Conservation (phyloP, 2,797 vertebrate species). For the Harpagifer antarcticus region DNA sequence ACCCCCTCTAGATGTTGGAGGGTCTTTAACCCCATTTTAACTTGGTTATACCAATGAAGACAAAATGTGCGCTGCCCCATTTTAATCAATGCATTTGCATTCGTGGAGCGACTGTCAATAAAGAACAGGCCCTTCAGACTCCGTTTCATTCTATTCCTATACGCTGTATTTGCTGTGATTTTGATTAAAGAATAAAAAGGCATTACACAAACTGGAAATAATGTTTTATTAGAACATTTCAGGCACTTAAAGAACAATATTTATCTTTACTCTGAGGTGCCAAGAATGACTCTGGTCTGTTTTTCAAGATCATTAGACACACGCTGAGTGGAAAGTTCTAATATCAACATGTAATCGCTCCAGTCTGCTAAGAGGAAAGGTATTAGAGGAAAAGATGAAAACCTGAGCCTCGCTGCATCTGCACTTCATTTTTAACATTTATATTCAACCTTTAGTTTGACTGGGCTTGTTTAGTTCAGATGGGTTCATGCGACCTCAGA, state of each 20-base stretch:
- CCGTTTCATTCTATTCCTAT: not conserved
- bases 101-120: not conserved
- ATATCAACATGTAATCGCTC: slow-evolving; percentile 10
- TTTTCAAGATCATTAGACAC: slow-evolving; percentile 15
- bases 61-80: not conserved
- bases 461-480: slow-evolving; percentile 13
- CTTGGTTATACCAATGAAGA: not conserved
- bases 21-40: not conserved
- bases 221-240: slow-evolving; percentile 61
- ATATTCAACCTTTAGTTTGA: slow-evolving; percentile 21
- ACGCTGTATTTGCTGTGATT: not conserved
- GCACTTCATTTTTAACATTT: slow-evolving; percentile 11
- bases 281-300: slow-evolving; percentile 9
- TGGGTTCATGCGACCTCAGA: not conserved
- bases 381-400: not conserved
- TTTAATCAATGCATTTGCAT: not conserved
- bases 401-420: slow-evolving; percentile 1
- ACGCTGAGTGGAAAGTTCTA: slow-evolving; percentile 13
- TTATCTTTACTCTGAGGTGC: slow-evolving; percentile 18
- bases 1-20: not conserved
- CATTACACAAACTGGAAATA: slow-evolving; percentile 19
- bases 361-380: not conserved
- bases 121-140: not conserved
- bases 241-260: slow-evolving; percentile 52
- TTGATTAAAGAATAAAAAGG: slow-evolving; percentile 13